phyloP scores from a whole-genome alignment of 2,888 invertebrate species.

The Parochlus steinenii region DNA sequence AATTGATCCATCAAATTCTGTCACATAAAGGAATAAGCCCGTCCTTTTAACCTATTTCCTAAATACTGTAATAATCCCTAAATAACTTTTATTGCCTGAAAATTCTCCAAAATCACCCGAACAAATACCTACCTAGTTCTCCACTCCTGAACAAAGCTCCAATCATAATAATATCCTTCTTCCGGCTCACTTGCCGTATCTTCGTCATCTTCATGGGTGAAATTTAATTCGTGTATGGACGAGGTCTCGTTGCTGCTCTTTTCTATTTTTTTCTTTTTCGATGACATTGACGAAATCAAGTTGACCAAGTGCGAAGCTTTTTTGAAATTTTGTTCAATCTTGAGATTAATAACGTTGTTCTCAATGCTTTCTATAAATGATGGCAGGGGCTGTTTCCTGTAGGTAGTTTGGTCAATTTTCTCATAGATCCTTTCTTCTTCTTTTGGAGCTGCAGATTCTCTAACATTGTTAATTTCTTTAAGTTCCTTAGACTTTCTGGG shows the following conservation, averaged over 20 bases:
- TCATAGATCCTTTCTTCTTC: constrained; percentile 12
- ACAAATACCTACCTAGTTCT: constrained; percentile 38
- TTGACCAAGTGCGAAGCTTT: constrained; percentile 44
- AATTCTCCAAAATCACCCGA: background rate
- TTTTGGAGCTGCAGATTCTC: constrained; percentile 17
- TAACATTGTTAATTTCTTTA: constrained; percentile 26
- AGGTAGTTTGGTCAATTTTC: constrained; percentile 26
- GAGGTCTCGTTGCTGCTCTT: constrained; percentile 33
- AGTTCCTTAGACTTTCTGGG: constrained; percentile 2
- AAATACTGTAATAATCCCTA: constrained; percentile 1
- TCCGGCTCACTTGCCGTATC: constrained; percentile 30
- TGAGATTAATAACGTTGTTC: constrained; percentile 40
- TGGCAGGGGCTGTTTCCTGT: constrained; percentile 29
- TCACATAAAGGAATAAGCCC: background rate
- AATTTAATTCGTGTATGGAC: constrained; percentile 30
- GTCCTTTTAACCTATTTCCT: background rate
- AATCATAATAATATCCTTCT: constrained; percentile 40
- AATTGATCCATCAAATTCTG: background rate
- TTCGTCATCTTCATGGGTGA: constrained; percentile 19
- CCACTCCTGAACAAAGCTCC: constrained; percentile 62
- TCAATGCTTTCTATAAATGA: constrained; percentile 30
- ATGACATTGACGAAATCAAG: constrained; percentile 19
- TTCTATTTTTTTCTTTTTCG: constrained; percentile 27
- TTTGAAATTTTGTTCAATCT: constrained; percentile 43
- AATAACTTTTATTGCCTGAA: background rate